Percentiles rank a stretch among this genome's conserved stretches.
Evolutionary conservation across 2,113 vertebrate species (phyloP).

Genomic region (Anarrhichthys ocellatus): DNA sequence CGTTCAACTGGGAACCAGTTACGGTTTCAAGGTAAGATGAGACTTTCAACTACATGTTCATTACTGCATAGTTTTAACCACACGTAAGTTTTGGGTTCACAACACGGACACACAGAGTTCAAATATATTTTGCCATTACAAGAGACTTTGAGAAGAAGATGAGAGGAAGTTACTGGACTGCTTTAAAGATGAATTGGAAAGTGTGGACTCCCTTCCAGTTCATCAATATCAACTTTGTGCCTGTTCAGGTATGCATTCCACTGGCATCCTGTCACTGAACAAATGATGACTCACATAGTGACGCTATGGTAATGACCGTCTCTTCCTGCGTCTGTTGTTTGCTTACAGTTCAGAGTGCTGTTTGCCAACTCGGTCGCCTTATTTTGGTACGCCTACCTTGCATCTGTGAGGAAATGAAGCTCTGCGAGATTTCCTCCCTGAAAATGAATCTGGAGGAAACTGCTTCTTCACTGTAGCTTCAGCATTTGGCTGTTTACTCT

Average conservation of each 20-base stretch:
- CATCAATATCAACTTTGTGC: conserved; percentile 89
- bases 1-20: too few relatives aligned
- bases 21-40: too few relatives aligned
- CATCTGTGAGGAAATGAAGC: conserved; percentile 86
- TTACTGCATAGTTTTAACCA: too few relatives aligned
- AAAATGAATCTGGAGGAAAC: not conserved
- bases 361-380: conserved; percentile 89
- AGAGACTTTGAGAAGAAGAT: conserved; percentile 80
- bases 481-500: not conserved
- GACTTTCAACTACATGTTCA: too few relatives aligned
- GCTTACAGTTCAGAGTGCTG: conserved; percentile 88
- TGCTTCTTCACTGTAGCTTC: not conserved
- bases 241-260: conserved; percentile 84
- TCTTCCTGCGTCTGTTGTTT: conserved; percentile 23
- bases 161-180: conserved; percentile 83
- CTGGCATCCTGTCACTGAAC: not conserved
- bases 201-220: conserved; percentile 92
- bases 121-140: too few relatives aligned
- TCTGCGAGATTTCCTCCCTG: not conserved
- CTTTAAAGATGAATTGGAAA: conserved; percentile 91
- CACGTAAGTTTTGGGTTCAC: too few relatives aligned
- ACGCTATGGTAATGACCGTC: not conserved
- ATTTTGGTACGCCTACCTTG: conserved; percentile 91
- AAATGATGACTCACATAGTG: not conserved
- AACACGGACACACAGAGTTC: too few relatives aligned